Evolutionary conservation across 1,140 invertebrate genomes (phyloP).

Genomic region (Drosophila equinoxialis): DNA sequence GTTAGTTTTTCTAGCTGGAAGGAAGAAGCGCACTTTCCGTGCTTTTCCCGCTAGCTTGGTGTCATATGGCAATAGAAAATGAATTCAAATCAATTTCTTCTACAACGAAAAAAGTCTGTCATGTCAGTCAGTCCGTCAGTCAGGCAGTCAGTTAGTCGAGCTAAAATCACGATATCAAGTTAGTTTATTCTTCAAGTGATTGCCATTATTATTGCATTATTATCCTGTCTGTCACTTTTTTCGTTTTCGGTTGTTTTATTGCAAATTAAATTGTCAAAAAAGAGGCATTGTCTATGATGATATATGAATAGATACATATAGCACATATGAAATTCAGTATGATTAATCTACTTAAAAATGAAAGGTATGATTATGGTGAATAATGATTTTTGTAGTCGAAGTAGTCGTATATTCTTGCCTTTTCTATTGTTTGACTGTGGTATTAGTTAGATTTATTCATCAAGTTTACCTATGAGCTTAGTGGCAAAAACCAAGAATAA

Average conservation of each 20-base stretch:
- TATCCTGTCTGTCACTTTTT: slow-evolving; percentile 66
- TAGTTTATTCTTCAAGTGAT: slow-evolving; percentile 35
- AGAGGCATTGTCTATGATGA: slow-evolving; percentile 32
- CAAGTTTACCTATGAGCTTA: slow-evolving; percentile 1
- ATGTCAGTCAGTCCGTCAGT: slow-evolving; percentile 8
- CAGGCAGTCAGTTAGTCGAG: neutral
- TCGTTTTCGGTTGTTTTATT: slow-evolving; percentile 36
- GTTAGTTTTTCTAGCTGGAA: neutral
- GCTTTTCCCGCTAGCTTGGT: neutral
- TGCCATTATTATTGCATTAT: slow-evolving; percentile 72
- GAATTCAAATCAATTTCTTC: slow-evolving; percentile 19
- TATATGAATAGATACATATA: neutral
- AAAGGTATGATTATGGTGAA: neutral
- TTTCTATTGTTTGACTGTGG: neutral
- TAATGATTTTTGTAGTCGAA: neutral
- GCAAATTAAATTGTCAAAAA: slow-evolving; percentile 77
- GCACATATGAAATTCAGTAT: slow-evolving; percentile 2
- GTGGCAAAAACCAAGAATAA: neutral
- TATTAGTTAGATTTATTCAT: neutral
- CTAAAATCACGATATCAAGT: slow-evolving; percentile 44
- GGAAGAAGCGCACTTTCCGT: neutral
- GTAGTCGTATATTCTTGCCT: neutral
- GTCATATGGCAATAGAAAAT: slow-evolving; percentile 11
- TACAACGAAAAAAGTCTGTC: neutral
- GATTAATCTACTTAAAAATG: slow-evolving; percentile 6